phyloP scores from a whole-genome alignment of 2,888 invertebrate species.

The Operophtera brumata region DNA sequence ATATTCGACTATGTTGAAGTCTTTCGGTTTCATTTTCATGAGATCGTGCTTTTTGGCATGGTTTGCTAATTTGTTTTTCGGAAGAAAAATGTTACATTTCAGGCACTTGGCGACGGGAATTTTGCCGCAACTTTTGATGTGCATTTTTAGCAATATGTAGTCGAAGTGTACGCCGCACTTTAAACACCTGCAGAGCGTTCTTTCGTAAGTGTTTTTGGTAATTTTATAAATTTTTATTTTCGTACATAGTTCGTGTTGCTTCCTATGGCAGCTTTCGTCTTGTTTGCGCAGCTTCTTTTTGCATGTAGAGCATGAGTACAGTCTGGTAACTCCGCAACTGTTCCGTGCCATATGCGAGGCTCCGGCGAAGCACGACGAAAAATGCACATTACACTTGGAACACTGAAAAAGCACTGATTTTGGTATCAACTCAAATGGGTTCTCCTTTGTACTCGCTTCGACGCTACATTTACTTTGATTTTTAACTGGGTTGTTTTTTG shows the following conservation, averaged over 20 bases:
- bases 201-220: conserved; percentile 31
- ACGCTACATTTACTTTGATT: not conserved
- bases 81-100: conserved; percentile 33
- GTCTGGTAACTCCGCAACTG: not conserved
- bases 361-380: conserved; percentile 33
- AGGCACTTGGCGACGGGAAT: conserved; percentile 29
- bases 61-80: not conserved
- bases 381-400: conserved; percentile 39
- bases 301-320: conserved; percentile 31
- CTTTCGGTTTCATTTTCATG: conserved; percentile 22
- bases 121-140: conserved; percentile 31
- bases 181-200: conserved; percentile 42
- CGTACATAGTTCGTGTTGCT: conserved; percentile 43
- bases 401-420: conserved; percentile 45
- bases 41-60: conserved; percentile 16
- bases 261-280: conserved; percentile 38
- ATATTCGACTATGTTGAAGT: conserved; percentile 23
- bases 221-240: conserved; percentile 44
- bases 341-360: not conserved
- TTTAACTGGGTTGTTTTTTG: not conserved
- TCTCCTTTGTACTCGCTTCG: not conserved
- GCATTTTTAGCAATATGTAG: conserved; percentile 39
- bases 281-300: conserved; percentile 33
- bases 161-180: conserved; percentile 46
- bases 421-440: conserved; percentile 30